Base-by-base conservation (phyloP, 1,140 invertebrate genomes). In the Galendromus occidentalis region DNA sequence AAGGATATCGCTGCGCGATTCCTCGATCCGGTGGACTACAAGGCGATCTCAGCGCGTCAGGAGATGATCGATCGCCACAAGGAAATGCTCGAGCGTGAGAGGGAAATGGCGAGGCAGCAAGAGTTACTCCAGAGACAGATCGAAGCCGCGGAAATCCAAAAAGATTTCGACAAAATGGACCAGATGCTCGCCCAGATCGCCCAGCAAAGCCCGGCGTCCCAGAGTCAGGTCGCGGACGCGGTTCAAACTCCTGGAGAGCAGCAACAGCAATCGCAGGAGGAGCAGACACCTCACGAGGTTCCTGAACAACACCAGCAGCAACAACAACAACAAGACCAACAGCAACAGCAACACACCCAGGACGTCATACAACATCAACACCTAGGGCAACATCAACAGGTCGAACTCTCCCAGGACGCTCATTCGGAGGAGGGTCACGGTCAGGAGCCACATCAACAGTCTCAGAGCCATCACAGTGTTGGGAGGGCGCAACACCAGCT, bases 141-240 rank as follows among this genome's bases (percentile, higher is more conserved):
- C 17, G 51, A 59, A 33, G 51, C 51, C 25, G 51, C 51, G 14
- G 25, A 59, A 33, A 17, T 59, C 6, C 51, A 59, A 22, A 14
- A 25, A 25, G 51, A 59, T 59, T 59, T 59, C 22, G 51, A 59
- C 22, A n/a, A 25, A 59, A 59, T 59, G 51, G 51, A 59, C 9
- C 33, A 25, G 51, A n/a, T 59, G 51, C 22, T 59, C 14, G 51
- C 25, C 14, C 51, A 59, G 9, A 25, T 29, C 14, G 20, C 33
- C 14, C n/a, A 25, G 2, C 25, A 25, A 17, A 22, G 17, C 17
- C 25, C 51, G 6, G 51, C 51, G 12, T 39, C 33, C 9, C 33
- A 39, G 9, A 4, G 4, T 39, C 4, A 39, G 9, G 33, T 39
- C 9, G 33, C 4, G 9, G 9, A 9, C 33, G 33, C 33, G 9